Evolutionary conservation across 2,113 vertebrate genomes (phyloP).

Genomic region (Mormyrus lacerda): DNA sequence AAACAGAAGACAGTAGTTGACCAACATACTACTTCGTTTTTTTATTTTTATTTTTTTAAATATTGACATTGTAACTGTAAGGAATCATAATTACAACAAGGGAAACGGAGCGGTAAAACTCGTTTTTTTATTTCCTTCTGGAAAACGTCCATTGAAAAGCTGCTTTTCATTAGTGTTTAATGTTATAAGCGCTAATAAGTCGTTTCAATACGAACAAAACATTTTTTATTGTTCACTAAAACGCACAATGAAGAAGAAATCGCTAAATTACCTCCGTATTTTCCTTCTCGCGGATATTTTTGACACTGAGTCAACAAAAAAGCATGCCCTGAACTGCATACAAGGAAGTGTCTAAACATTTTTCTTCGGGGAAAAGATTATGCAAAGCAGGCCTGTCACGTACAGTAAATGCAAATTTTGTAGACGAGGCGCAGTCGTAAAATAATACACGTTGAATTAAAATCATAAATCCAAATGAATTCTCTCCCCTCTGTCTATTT

Average conservation of each 20-base stretch:
- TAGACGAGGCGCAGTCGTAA: not conserved
- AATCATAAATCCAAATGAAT: not conserved
- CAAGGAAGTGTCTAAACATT: constrained; percentile 16
- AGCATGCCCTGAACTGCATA: constrained; percentile 16
- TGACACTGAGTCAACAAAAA: not conserved
- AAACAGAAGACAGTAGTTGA: not conserved
- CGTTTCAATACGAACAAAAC: not conserved
- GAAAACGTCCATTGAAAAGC: not conserved
- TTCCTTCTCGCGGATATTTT: not conserved
- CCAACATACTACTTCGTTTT: not conserved
- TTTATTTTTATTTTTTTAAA: not conserved
- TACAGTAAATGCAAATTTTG: constrained; percentile 14
- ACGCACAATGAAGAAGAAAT: not conserved
- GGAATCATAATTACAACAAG: not conserved
- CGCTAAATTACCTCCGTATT: not conserved
- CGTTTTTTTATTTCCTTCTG: not conserved
- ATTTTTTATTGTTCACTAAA: not conserved
- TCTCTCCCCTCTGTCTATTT: not conserved
- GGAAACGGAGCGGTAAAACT: not conserved
- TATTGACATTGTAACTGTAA: not conserved
- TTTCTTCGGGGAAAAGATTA: constrained; percentile 4
- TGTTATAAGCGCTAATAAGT: not conserved
- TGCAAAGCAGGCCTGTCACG: constrained; percentile 6
- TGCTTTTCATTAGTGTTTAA: not conserved
- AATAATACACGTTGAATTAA: not conserved